Percentiles rank a stretch among this genome's conserved stretches.
Evolutionary conservation across 2,888 invertebrate genomes (phyloP).

Genomic region (Nezara viridula): DNA sequence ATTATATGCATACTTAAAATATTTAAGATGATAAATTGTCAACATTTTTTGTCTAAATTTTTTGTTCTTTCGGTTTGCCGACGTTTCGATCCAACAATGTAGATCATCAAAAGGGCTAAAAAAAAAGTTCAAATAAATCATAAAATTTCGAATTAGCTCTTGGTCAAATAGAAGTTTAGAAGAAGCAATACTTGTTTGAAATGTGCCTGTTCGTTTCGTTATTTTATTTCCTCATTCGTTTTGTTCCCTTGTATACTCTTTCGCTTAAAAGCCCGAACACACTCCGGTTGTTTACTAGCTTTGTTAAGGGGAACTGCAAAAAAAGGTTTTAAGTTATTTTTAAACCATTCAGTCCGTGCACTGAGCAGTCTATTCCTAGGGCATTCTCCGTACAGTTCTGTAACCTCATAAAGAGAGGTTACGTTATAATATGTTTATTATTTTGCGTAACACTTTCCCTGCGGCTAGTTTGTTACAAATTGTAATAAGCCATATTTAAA

Average conservation of each 20-base stretch:
- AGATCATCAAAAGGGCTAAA: too few species aligned
- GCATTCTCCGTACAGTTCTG: neutral
- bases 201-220: neutral
- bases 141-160: too few species aligned
- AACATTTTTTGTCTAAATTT: too few species aligned
- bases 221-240: neutral
- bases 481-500: too few species aligned
- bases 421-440: neutral
- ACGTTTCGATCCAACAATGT: too few species aligned
- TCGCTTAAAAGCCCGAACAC: neutral
- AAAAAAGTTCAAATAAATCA: too few species aligned
- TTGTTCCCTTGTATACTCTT: neutral
- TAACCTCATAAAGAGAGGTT: neutral
- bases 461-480: neutral
- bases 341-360: neutral
- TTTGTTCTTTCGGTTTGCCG: too few species aligned
- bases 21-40: too few species aligned
- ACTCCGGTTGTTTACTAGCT: neutral
- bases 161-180: too few species aligned
- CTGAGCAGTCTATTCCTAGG: neutral
- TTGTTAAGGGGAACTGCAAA: neutral
- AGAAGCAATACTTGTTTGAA: neutral
- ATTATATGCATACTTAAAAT: too few species aligned
- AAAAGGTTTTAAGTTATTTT: neutral
- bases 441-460: neutral